A percentile compares a stretch with the other conserved stretches of the same genome.
These are phyloP conservation scores for Eupithecia subumbrata DNA, from an alignment of 2,888 invertebrate genomes.

Conservation along the genomic window DNA sequence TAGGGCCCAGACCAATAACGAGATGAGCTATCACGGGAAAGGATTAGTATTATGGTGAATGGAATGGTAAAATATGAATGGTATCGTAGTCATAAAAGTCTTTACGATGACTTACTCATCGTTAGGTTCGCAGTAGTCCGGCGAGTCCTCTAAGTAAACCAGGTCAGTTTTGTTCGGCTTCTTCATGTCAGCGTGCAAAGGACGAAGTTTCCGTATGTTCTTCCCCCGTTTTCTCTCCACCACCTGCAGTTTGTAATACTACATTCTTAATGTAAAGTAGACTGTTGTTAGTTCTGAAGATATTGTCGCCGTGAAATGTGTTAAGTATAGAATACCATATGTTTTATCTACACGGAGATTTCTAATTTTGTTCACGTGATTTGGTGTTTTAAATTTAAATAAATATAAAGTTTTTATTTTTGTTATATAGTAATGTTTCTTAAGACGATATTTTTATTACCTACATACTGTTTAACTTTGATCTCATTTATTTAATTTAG, in stretches of 20 bases:
- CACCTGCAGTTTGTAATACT: conserved; percentile 64
- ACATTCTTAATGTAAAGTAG: conserved; percentile 12
- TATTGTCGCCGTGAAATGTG: background rate
- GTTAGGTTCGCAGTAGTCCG: conserved; percentile 95
- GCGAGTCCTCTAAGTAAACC: conserved; percentile 95
- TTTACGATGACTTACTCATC: conserved; percentile 85
- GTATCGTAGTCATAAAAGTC: background rate
- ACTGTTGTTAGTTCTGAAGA: conserved; percentile 5
- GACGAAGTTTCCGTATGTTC: conserved; percentile 88
- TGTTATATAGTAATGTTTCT: too few species aligned
- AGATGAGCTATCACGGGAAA: too few species aligned
- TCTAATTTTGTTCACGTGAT: background rate
- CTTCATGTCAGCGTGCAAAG: conserved; percentile 90
- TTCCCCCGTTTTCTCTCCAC: conserved; percentile 86
- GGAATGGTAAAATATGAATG: too few species aligned
- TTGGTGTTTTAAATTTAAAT: too few species aligned
- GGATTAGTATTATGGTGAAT: too few species aligned
- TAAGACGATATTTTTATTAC: too few species aligned
- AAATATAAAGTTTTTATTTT: too few species aligned
- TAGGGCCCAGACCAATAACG: too few species aligned
- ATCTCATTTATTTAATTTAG: too few species aligned
- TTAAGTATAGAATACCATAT: background rate
- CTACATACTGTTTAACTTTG: too few species aligned
- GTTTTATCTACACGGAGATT: too few species aligned
- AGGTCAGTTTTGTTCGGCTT: conserved; percentile 95